Base-by-base conservation (phyloP, 2,888 invertebrate species). In the Tetheella fluctuosa region DNA sequence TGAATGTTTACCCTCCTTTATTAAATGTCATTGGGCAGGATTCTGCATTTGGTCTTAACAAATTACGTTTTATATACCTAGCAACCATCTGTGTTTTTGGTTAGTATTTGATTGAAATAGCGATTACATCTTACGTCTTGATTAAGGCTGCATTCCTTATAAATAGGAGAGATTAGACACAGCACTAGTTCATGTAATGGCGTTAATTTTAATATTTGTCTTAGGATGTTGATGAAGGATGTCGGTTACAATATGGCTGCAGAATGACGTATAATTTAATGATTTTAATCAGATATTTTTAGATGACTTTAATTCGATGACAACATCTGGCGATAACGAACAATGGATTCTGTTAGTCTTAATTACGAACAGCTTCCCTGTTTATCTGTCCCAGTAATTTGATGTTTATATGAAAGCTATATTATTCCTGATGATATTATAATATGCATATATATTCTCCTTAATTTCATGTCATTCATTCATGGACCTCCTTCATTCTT, bases 221-320 rank as follows among this genome's bases (percentile, higher is more conserved):
- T 30, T 30, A 10, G 30, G 30, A 30, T 30, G 30, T 8, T 30
- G 10, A 30, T 30, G 30, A 30, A 30, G 30, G 15, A 6, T n/a
- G n/a, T 39, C 5, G n/a, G 2, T 15, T 39, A 15, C 15, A 39
- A 39, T n/a, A 39, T 42, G 17, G n/a, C 7, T 42, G 42, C 39
- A 15, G 4, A 39, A 39, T 42, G n/a, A 48, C 2, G 20, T 48
- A 48, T 3, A n/a, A 20, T 20, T 8, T 20, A 1, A 20, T n/a
- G 39, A 10, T 48, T 48, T 48, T 48, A 48, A 20, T 48, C 20
- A 10, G 48, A 20, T 48, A 48, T n/a, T 48, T 48, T 30, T 56
- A 37, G 34, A 39, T 59, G 34, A 39, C 20, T 48, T n/a, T 55
- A n/a, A 34, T 20, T 20, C 48, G 20, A 48, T 48, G 48, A 48